These are phyloP conservation scores for Zenarchopterus dispar DNA, from an alignment of 2,797 vertebrate genomes.

Conservation along the genomic window DNA sequence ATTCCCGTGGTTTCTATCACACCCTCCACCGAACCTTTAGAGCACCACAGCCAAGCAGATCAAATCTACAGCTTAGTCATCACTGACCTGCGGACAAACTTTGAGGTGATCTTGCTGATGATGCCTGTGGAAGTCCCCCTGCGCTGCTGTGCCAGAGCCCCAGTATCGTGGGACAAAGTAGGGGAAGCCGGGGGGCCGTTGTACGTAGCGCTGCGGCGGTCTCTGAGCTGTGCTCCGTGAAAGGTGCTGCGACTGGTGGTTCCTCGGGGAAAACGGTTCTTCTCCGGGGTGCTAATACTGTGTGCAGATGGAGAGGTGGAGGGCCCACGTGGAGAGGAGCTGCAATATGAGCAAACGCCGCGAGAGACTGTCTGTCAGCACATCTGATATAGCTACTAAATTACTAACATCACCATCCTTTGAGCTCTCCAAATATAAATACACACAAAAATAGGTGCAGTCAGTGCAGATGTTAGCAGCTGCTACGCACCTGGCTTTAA, in stretches of 20 bases:
- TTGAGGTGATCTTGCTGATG: constrained; percentile 98
- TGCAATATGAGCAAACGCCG: constrained; percentile 27
- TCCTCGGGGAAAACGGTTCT: constrained; percentile 95
- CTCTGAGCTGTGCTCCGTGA: constrained; percentile 95
- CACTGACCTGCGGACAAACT: constrained; percentile 96
- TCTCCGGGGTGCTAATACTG: constrained; percentile 97
- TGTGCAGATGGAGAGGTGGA: constrained; percentile 95
- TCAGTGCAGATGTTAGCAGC: neutral
- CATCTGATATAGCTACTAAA: too few species aligned
- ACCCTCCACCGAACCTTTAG: neutral
- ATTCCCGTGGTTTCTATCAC: neutral
- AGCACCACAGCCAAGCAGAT: neutral
- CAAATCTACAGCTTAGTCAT: neutral
- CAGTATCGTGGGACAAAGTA: constrained; percentile 90
- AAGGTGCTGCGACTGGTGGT: constrained; percentile 98
- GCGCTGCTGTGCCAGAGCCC: constrained; percentile 89
- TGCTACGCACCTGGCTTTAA: constrained; percentile 87
- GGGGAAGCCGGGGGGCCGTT: constrained; percentile 97
- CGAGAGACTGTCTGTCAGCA: neutral
- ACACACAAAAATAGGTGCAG: neutral
- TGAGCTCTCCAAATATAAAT: neutral
- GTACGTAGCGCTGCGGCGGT: constrained; percentile 94
- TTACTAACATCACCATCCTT: too few species aligned
- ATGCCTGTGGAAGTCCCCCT: constrained; percentile 95
- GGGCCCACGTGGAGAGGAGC: constrained; percentile 87